Evolutionary conservation across 2,888 invertebrate genomes (phyloP), one percentile per base, ranked within the genome.

Genomic region (Microctonus aethiopoides): DNA sequence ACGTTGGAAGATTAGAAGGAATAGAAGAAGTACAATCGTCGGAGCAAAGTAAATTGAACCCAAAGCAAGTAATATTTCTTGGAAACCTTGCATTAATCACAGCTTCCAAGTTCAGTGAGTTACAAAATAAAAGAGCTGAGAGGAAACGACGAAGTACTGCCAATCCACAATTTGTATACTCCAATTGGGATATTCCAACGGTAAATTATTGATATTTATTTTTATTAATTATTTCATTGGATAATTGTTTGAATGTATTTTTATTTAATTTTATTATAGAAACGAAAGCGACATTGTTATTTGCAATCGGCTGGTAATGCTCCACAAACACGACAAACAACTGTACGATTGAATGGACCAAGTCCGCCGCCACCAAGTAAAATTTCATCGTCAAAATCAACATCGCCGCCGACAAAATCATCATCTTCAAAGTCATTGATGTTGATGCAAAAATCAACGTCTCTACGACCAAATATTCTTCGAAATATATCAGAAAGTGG

Each of bases 101-200:
- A 7, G 87, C 87, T 39, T 87, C 86, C 41, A 84, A 85, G 16
- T 87, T 83, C 73, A 84, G 85, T 46, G 89, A 89, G 77, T 84
- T 89, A 79, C 89, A 89, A 76, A 89, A 88, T 72, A 87, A 87
- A 73, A 83, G 89, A 64, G 87, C 87, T 10, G 89, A 89, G 78
- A 83, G 89, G 41, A 89, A 89, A 76, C 82, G 89, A 34, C 83
- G 89, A 46, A 89, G 89, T 71, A 89, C 89, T 7, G 89, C 89
- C 1, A 89, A 89, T 81, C 89, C 89, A 1, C 89, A 89, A 73
- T 90, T 89, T 78, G 83, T 89, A 22, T 89, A 89, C 81, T 88
- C 88, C 29, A 88, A 83, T 67, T 77, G 79, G 76, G 83, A 84
- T 71, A 70, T 80, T 67, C 82, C 82, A 41, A 80, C 81, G 74